A percentile compares a stretch with the other conserved stretches of the same genome.
These are phyloP conservation scores for Oxygymnocypris stewartii DNA, from an alignment of 2,113 vertebrate genomes.

Conservation along the genomic window DNA sequence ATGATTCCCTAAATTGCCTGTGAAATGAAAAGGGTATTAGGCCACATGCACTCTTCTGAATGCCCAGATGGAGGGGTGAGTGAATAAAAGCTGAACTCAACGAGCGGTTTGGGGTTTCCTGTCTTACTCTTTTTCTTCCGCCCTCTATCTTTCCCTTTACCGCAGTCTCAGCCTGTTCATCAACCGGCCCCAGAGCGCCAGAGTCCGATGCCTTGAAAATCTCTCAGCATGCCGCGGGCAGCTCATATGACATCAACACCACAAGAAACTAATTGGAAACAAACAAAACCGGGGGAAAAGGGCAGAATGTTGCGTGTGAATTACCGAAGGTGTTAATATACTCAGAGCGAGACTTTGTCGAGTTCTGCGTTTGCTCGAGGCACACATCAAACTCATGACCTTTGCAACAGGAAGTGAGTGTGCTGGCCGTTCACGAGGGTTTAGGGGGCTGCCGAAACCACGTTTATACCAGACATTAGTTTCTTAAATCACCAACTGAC, in stretches of 20 bases:
- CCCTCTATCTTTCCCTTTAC: slow-evolving; percentile 1
- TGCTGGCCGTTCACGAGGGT: neutral
- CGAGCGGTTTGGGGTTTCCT: slow-evolving; percentile 25
- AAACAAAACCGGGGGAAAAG: neutral
- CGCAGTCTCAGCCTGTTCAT: neutral
- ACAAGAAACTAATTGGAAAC: neutral
- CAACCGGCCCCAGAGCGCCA: neutral
- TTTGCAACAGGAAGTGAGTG: neutral
- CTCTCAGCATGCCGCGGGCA: slow-evolving; percentile 12
- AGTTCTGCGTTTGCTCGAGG: neutral
- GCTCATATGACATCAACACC: neutral
- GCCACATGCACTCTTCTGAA: slow-evolving; percentile 6
- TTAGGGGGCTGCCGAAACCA: neutral
- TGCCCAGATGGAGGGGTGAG: neutral
- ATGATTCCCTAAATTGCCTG: neutral
- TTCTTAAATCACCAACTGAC: too few species aligned
- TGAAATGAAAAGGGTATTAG: neutral
- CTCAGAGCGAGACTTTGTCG: neutral
- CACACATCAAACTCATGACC: neutral
- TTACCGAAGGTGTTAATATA: neutral
- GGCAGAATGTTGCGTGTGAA: neutral
- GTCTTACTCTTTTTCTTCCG: neutral
- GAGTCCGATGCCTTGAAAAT: neutral
- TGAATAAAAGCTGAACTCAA: slow-evolving; percentile 22
- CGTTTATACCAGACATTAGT: neutral